Base-by-base conservation (phyloP, 2,797 vertebrate species). In the Manis crassicaudata region DNA sequence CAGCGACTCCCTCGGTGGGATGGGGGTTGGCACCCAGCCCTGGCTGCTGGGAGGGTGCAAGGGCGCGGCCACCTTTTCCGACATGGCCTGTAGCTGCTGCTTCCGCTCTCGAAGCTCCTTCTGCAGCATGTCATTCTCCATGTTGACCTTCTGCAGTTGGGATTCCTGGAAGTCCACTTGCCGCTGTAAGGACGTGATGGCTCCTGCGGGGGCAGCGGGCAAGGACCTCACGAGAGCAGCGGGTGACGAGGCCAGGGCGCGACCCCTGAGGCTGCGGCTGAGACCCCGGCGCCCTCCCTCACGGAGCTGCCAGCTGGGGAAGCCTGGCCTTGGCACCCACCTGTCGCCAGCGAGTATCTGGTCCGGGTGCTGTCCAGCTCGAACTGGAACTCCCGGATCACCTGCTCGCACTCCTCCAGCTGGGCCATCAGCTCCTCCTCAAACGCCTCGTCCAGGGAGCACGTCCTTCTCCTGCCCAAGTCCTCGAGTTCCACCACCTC, bases 121-220 rank as follows among this genome's bases (percentile, higher is more conserved):
- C 50, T 96, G 97, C 58, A 99, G 93, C 11, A 0, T n/a, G 43
- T 98, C 97, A 0, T 98, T 98, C 2, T 98, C 98, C 0, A 18
- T 65, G 6, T 10, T 56, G 6, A 81, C 2, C 89, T 43, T 98
- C 5, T 90, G 92, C 10, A 98, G 95, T 56, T 98, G 97, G 0
- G 97, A 98, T 5, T 98, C 98, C 12, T 97, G 97, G 32, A 97
- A 95, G 1, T 98, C 98, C 50, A 98, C 27, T 27, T 97, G 95
- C 16, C 98, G 97, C 65, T 98, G 98, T 68, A 99, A 70, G 20
- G 98, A 98, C 0, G 52, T 63, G 76, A 98, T 97, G 10, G 97
- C 2, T 0, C 99, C 99, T 99, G 90, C 1, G 3, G 3, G 29
- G 21, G 18, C 10, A 16, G 16, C 6, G 5, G 37, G 11, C 17